Percentiles rank a stretch among this genome's conserved stretches.
These are phyloP conservation scores for Lomographa bimaculata DNA, from an alignment of 2,888 invertebrate genomes.

Conservation along the genomic window DNA sequence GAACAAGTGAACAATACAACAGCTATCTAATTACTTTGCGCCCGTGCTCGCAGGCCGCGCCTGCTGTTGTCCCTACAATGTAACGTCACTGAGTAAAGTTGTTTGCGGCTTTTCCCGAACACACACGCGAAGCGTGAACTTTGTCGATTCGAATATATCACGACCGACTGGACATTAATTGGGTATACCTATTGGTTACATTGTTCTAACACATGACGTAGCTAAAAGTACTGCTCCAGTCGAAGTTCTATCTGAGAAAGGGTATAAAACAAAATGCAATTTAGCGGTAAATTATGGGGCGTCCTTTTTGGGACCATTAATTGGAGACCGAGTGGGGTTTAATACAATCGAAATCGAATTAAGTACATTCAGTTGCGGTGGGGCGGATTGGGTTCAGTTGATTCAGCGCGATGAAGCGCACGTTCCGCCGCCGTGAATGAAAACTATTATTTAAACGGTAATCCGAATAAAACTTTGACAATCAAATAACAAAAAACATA, in stretches of 20 bases:
- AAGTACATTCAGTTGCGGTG: constrained; percentile 77
- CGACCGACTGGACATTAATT: constrained; percentile 45
- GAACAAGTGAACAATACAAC: constrained; percentile 74
- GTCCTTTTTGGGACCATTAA: constrained; percentile 69
- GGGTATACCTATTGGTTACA: constrained; percentile 29
- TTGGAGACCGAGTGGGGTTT: constrained; percentile 68
- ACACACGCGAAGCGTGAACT: constrained; percentile 48
- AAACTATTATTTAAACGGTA: constrained; percentile 35
- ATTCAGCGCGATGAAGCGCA: constrained; percentile 73
- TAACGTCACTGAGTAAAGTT: constrained; percentile 63
- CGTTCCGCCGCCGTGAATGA: constrained; percentile 41
- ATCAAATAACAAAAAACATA: too few species aligned
- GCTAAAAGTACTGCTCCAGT: constrained; percentile 23
- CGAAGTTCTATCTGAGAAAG: constrained; percentile 21
- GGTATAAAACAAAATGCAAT: constrained; percentile 30
- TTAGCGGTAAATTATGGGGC: constrained; percentile 47
- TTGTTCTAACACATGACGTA: constrained; percentile 29
- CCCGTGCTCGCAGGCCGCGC: constrained; percentile 40
- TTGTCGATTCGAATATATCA: constrained; percentile 49
- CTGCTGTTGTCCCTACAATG: constrained; percentile 55
- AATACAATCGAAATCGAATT: constrained; percentile 81
- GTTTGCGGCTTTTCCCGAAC: constrained; percentile 68
- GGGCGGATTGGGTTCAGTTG: constrained; percentile 65
- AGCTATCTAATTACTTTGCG: constrained; percentile 76
- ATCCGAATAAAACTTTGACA: constrained; percentile 36